Conservation (phyloP, 37 sponge, comb jelly and placozoan genomes). For the Theonella swinhoei region DNA sequence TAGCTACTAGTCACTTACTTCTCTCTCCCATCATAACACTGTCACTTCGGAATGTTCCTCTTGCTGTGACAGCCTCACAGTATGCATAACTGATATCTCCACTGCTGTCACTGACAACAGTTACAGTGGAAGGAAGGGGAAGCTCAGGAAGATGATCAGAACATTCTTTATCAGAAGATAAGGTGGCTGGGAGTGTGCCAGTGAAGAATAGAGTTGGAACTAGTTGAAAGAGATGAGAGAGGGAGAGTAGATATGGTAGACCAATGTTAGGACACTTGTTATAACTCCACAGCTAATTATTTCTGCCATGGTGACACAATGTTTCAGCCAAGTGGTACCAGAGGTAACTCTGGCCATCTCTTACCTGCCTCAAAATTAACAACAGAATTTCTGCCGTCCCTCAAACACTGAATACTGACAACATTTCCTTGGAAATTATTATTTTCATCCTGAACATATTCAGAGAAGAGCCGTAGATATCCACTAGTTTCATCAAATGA, state of each 20-base stretch:
- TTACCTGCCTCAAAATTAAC: too few relatives aligned
- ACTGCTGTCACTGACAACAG: neutral
- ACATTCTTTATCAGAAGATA: neutral
- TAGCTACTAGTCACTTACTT: neutral
- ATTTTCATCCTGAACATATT: too few relatives aligned
- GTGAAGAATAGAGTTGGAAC: neutral
- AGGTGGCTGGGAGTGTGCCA: neutral
- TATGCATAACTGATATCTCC: neutral
- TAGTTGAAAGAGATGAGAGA: neutral
- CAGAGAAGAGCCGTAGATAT: neutral
- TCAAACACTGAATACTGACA: neutral
- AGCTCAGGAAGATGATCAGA: neutral
- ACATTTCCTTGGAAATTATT: neutral
- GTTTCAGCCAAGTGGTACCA: too few relatives aligned
- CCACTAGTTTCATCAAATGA: neutral
- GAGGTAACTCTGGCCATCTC: too few relatives aligned
- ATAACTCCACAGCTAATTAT: too few relatives aligned
- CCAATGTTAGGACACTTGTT: too few relatives aligned
- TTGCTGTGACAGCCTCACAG: neutral
- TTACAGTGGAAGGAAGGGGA: neutral
- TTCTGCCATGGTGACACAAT: too few relatives aligned
- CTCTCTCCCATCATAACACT: neutral
- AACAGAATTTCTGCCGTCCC: neutral
- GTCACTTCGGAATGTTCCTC: neutral
- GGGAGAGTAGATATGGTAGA: too few relatives aligned